phyloP scores from a whole-genome alignment of 2,113 vertebrate genomes.

The Carlito syrichta region DNA sequence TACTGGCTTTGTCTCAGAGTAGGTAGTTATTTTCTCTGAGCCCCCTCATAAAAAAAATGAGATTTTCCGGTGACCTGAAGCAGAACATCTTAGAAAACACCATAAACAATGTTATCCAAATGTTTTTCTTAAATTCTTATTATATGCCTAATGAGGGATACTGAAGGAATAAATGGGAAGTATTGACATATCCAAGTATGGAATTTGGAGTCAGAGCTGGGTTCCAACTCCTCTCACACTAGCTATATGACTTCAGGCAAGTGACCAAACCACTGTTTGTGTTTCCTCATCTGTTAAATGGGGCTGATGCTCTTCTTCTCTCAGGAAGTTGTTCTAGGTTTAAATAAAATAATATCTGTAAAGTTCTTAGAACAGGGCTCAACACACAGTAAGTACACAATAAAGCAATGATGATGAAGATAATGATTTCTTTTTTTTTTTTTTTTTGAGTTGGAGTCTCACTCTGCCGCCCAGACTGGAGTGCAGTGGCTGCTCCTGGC shows the following conservation, averaged over 20 bases:
- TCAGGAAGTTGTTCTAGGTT: background rate
- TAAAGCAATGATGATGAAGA: background rate
- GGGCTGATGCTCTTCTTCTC: background rate
- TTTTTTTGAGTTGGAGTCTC: too few species aligned
- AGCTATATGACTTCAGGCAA: background rate
- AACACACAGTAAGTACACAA: background rate
- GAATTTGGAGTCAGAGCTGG: background rate
- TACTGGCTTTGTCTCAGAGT: background rate
- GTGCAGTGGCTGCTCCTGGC: too few species aligned
- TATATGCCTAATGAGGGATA: background rate
- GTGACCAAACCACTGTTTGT: background rate
- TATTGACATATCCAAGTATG: background rate
- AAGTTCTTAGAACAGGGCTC: background rate
- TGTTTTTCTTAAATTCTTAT: background rate
- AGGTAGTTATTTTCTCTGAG: background rate
- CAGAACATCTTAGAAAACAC: background rate
- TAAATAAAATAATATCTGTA: background rate
- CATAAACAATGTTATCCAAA: background rate
- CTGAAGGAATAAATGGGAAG: background rate
- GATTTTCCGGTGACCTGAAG: background rate
- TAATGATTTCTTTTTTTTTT: background rate
- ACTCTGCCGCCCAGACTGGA: too few species aligned
- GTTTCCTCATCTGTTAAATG: background rate
- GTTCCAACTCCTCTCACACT: background rate
- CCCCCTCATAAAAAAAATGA: background rate